Evolutionary conservation across 2,888 invertebrate species (phyloP), one percentile per base, ranked within the genome.

Genomic region (Automeris io): DNA sequence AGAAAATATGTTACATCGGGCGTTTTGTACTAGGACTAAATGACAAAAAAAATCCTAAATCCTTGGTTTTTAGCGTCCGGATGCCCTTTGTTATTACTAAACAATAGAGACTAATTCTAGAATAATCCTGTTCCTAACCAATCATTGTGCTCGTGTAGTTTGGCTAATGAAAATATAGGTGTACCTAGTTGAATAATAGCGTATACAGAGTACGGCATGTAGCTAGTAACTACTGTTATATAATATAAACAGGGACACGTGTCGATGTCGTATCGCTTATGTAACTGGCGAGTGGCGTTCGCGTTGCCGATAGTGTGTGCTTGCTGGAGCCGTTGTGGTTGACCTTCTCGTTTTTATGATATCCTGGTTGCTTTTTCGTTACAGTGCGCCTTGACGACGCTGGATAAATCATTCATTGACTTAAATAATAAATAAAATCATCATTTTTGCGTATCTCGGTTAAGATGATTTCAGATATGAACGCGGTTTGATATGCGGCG

Each of bases 201-300:
- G 43, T 41, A 49, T 48, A 37, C 43, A n/a, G 35, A 23, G 40
- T 49, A 45, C 43, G 41, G 33, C 29, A 13, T 41, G 38, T 42
- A 41, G 46, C 59, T 57, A 51, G 50, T 54, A 62, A 47, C 54
- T 54, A 42, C 39, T 51, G 59, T 74, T 73, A 70, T 61, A 68
- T 73, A 74, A 75, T 62, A 70, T 69, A 72, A 70, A 75, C 69
- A 73, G 46, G 49, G 63, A 68, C 75, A 72, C 70, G 72, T 73
- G 73, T 67, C 63, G 48, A 42, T 47, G 59, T 46, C 55, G 46
- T 55, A 54, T 51, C 43, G 54, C 50, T 69, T 67, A 61, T 69
- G 55, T 63, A 70, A 64, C 43, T 34, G 18, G 54, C 50, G 58
- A 53, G 47, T 63, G 61, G 66, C 33, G 19, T 16, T 54, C 44